These are phyloP conservation scores for Casuarius casuarius DNA, from an alignment of 2,113 vertebrate genomes.

Conservation along the genomic window DNA sequence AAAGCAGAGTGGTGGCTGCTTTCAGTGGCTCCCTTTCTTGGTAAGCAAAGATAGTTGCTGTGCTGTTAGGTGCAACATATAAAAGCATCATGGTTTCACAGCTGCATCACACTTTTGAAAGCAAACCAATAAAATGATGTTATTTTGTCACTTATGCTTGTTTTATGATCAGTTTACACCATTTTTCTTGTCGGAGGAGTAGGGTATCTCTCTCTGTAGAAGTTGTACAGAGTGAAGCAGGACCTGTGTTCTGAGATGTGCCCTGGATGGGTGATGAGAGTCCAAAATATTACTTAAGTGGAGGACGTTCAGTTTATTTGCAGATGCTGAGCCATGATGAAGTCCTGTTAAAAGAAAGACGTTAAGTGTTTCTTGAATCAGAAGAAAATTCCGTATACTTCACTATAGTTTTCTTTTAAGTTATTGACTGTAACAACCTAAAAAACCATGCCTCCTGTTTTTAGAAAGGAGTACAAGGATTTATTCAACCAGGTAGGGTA, in stretches of 20 bases:
- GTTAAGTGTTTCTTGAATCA: not conserved
- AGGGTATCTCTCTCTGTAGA: not conserved
- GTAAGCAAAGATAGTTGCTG: not conserved
- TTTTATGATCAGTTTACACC: not conserved
- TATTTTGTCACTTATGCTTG: not conserved
- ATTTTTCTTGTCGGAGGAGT: not conserved
- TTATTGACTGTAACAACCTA: not conserved
- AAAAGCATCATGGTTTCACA: not conserved
- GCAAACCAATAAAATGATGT: constrained; percentile 39
- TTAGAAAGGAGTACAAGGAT: not conserved
- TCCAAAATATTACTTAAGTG: not conserved
- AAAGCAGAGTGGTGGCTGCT: not conserved
- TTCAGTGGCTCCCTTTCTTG: rapidly evolving
- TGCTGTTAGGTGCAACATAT: not conserved
- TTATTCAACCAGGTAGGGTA: not conserved
- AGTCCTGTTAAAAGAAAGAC: not conserved
- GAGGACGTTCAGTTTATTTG: not conserved
- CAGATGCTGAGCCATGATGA: not conserved
- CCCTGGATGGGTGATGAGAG: not conserved
- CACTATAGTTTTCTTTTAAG: not conserved
- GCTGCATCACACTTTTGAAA: not conserved
- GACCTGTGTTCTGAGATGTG: not conserved
- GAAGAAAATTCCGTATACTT: rapidly evolving
- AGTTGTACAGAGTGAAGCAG: not conserved
- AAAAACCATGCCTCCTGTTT: not conserved